A percentile compares a stretch with the other conserved stretches of the same genome.
These are phyloP conservation scores for Arbacia lixula DNA, from an alignment of 53 echinoderm and acorn worm genomes.

Conservation along the genomic window DNA sequence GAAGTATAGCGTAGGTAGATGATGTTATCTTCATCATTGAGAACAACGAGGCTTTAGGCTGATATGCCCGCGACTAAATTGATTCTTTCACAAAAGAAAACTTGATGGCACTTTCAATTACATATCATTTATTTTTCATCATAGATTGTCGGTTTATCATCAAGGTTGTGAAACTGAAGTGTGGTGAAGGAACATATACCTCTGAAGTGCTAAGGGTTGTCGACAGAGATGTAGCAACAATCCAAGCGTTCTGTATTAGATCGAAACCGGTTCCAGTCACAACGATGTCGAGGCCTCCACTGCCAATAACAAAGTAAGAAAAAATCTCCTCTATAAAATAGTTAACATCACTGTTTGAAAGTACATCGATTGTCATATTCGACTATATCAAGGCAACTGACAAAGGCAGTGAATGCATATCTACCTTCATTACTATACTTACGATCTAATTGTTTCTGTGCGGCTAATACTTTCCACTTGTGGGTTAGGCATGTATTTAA, in stretches of 20 bases:
- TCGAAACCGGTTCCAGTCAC: constrained; percentile 48
- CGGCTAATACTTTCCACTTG: background rate
- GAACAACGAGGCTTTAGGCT: no score
- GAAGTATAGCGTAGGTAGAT: no score
- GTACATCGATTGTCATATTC: background rate
- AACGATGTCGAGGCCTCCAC: constrained; percentile 37
- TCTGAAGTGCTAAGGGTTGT: background rate
- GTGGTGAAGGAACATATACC: no score
- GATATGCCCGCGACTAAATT: no score
- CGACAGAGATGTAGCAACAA: constrained; percentile 26
- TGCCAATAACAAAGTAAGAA: background rate
- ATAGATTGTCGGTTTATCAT: no score
- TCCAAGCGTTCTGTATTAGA: constrained; percentile 33
- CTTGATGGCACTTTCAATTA: no score
- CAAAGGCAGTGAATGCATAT: no score
- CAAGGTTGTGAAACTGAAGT: no score
- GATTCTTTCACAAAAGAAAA: no score
- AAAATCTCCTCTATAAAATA: background rate
- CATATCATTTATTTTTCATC: no score
- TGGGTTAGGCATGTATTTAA: constrained; percentile 28
- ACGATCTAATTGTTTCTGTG: constrained; percentile 19
- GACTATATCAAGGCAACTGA: background rate
- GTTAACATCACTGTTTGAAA: background rate
- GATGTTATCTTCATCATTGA: no score
- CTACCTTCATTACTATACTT: background rate